Evolutionary conservation across 2,113 vertebrate genomes (phyloP).

Genomic region (Odobenus rosmarus): DNA sequence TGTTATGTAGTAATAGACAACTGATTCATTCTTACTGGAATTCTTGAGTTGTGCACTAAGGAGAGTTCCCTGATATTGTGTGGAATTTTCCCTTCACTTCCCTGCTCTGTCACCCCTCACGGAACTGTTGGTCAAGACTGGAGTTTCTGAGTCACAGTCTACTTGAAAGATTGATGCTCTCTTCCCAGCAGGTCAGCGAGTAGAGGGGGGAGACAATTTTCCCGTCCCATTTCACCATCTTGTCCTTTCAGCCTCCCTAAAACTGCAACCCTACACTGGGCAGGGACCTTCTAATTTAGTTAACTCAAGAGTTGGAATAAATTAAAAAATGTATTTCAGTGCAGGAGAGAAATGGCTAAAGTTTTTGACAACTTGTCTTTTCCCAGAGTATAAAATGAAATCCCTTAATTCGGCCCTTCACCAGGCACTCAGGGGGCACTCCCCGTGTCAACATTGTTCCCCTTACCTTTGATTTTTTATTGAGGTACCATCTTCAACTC

Average conservation of each 20-base stretch:
- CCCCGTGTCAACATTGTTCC: too few species aligned
- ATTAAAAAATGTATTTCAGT: neutral
- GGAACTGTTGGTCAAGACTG: neutral
- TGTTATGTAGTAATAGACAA: neutral
- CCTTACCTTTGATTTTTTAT: neutral
- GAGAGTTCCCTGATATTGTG: neutral
- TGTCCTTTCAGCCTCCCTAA: neutral
- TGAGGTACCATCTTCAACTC: neutral
- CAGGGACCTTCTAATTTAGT: neutral
- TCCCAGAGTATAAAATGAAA: neutral
- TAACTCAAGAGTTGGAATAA: neutral
- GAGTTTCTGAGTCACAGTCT: neutral
- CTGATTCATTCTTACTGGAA: neutral
- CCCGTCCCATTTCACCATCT: neutral
- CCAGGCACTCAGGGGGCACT: neutral
- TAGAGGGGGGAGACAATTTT: too few species aligned
- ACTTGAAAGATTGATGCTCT: neutral
- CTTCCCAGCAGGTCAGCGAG: neutral
- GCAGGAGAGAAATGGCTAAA: neutral
- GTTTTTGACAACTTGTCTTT: neutral
- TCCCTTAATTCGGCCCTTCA: neutral
- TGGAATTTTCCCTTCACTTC: neutral
- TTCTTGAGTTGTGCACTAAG: neutral
- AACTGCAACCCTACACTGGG: neutral
- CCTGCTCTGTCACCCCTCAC: neutral